A percentile compares a stretch with the other conserved stretches of the same genome.
phyloP scores from a whole-genome alignment of 2,888 invertebrate species.

The Antheraea yamamai region DNA sequence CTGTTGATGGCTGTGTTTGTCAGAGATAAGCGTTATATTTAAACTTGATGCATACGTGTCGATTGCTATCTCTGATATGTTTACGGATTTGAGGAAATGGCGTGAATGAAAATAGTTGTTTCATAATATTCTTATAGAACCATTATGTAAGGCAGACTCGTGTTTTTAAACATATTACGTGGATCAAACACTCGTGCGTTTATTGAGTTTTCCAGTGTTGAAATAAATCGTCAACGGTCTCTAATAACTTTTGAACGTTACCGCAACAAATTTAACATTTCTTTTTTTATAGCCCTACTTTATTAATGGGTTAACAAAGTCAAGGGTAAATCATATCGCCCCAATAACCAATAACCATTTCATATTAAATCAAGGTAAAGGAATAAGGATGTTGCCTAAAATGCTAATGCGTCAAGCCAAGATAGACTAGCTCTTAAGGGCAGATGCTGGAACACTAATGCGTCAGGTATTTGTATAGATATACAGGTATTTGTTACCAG shows the following conservation, averaged over 20 bases:
- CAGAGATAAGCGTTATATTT: conserved; percentile 17
- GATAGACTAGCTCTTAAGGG: no score
- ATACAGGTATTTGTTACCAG: no score
- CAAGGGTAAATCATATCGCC: background rate
- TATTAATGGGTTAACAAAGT: background rate
- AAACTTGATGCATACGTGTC: conserved; percentile 20
- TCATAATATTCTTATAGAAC: conserved; percentile 13
- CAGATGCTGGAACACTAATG: no score
- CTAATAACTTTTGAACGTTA: background rate
- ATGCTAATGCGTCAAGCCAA: no score
- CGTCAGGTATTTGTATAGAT: no score
- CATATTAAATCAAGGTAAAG: no score
- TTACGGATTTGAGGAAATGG: conserved; percentile 16
- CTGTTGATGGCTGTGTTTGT: conserved; percentile 63
- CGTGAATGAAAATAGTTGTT: conserved; percentile 19
- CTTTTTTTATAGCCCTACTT: background rate
- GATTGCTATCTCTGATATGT: conserved; percentile 20
- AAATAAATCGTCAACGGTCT: background rate
- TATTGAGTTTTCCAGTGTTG: background rate
- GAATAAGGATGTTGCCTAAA: no score
- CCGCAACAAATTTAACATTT: background rate
- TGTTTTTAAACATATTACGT: background rate
- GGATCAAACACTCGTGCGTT: background rate
- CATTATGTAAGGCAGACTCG: background rate
- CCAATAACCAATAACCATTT: no score